phyloP scores from a whole-genome alignment of 2,888 invertebrate genomes.

The Protonemura montana region DNA sequence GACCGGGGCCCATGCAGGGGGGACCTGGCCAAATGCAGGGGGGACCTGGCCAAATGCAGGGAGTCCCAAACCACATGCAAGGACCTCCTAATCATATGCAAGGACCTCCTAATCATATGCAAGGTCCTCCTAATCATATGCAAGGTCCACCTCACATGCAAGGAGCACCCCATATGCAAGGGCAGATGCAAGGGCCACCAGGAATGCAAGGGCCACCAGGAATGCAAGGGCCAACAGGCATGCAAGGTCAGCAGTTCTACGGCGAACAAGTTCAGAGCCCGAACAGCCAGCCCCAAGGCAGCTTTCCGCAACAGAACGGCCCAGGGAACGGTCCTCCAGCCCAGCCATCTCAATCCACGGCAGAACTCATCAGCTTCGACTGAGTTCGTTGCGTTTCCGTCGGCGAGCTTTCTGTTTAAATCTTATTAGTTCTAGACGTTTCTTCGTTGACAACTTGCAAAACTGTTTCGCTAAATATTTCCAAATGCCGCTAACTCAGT shows the following conservation, averaged over 20 bases:
- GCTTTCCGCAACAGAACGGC: background rate
- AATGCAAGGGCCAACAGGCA: conserved; percentile 30
- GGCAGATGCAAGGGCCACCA: conserved; percentile 35
- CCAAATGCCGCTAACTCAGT: too few species aligned
- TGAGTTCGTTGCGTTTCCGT: background rate
- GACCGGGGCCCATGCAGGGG: too few species aligned
- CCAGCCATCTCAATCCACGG: background rate
- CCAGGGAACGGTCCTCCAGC: conserved; percentile 13
- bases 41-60: conserved; percentile 43
- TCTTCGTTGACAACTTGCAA: too few species aligned
- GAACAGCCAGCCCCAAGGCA: conserved; percentile 47
- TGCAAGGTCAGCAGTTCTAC: conserved; percentile 23
- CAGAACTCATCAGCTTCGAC: conserved; percentile 10
- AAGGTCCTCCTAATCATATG: conserved; percentile 55
- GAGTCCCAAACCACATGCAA: background rate
- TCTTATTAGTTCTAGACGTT: too few species aligned
- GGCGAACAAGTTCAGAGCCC: conserved; percentile 17
- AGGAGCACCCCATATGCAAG: conserved; percentile 37
- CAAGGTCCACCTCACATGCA: conserved; percentile 52
- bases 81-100: conserved; percentile 36
- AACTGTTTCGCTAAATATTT: too few species aligned
- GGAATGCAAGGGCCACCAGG: conserved; percentile 48
- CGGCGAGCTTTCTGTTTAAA: too few species aligned
- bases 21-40: conserved; percentile 2
- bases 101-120: conserved; percentile 52